phyloP scores from a whole-genome alignment of 2,113 vertebrate species.

The Leucopsar rothschildi region DNA sequence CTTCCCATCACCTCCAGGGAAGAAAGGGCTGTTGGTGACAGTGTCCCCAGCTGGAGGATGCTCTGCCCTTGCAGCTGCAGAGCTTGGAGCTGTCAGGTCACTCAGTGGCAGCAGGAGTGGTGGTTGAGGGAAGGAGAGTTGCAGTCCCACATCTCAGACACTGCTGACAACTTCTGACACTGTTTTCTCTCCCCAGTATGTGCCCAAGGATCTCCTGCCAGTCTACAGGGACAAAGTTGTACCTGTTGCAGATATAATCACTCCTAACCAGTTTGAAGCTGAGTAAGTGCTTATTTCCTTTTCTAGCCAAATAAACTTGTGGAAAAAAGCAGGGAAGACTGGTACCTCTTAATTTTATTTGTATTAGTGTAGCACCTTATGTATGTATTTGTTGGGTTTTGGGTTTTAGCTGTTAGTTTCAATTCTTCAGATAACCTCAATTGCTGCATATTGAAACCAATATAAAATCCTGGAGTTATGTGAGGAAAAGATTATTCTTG shows the following conservation, averaged over 20 bases:
- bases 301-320: background rate
- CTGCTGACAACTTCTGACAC: background rate
- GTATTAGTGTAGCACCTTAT: background rate
- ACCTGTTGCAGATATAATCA: conserved; percentile 95
- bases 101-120: background rate
- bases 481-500: background rate
- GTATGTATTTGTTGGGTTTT: background rate
- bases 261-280: conserved; percentile 98
- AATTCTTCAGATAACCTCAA: background rate
- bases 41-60: background rate
- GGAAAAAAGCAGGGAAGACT: background rate
- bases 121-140: background rate
- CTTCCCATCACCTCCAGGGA: background rate
- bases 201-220: conserved; percentile 91
- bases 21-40: background rate
- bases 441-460: background rate
- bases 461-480: background rate
- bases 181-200: conserved; percentile 77
- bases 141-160: background rate
- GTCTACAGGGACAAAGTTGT: conserved; percentile 94
- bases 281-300: conserved; percentile 82
- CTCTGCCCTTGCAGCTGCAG: background rate
- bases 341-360: background rate
- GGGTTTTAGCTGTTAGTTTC: background rate
- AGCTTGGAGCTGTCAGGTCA: background rate